Evolutionary conservation across 2,888 invertebrate genomes (phyloP), one percentile per base, ranked within the genome.

Genomic region (Cosmia trapezina): DNA sequence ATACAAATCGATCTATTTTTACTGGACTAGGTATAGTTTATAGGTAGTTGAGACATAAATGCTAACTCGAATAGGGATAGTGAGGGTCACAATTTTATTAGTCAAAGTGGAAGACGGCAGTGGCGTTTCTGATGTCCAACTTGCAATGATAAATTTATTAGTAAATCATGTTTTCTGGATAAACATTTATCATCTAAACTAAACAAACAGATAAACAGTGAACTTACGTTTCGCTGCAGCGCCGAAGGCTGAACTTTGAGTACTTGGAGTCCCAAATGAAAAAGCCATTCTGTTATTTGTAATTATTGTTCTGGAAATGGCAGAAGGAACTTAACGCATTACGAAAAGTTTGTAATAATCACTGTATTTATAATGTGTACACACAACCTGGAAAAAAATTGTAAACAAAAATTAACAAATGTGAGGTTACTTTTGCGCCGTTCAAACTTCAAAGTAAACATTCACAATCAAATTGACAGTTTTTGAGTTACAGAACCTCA

Each of bases 161-260:
- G 1, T 17, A 17, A 22, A 22, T 54, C 37, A 28, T 57, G 47
- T 41, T 56, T 47, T 45, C 22, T 56, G 7, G 3, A 0, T 28
- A 28, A 4, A 28, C 19, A 14, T 41, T 28, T 28, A 41, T 12
- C 22, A 37, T 37, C 5, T 49, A 11, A 28, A n/a, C n/a, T n/a
- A n/a, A n/a, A n/a, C n/a, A n/a, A n/a, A 62, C n/a, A 62, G 19
- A 49, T 47, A 9, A 9, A 33, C 9, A 60, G 19, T 45, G 0
- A 61, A 92, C 96, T 96, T 92, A 97, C 97, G 97, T 95, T 97
- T 97, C 33, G 97, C 94, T 78, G 96, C 94, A 62, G 96, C 91
- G 22, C 97, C 97, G 76, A 97, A 95, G 49, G 91, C 91, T 57
- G 93, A 86, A 77, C 91, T 91, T 87, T 94, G 94, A 2, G 94